A percentile compares a stretch with the other conserved stretches of the same genome.
phyloP scores from a whole-genome alignment of 1,140 invertebrate genomes.

The Steinernema khuongi region DNA sequence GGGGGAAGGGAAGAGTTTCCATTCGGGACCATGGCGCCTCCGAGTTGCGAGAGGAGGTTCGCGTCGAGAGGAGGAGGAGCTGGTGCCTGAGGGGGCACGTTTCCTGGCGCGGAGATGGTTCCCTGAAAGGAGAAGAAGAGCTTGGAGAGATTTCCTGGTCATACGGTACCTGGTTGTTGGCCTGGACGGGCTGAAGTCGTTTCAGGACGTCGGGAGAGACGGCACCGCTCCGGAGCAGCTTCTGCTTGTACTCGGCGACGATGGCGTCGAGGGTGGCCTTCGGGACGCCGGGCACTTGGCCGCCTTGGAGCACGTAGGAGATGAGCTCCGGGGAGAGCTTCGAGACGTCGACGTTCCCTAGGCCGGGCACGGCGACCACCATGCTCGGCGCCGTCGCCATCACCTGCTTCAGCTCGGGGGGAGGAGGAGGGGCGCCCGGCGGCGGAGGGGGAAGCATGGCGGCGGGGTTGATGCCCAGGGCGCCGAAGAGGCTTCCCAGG shows the following conservation, averaged over 20 bases:
- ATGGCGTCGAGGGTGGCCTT: slow-evolving; percentile 49
- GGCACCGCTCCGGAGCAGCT: slow-evolving; percentile 22
- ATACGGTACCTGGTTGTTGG: too few relatives aligned
- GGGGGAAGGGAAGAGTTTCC: not conserved
- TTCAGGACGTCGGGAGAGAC: not conserved
- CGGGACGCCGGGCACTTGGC: slow-evolving; percentile 53
- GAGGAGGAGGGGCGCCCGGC: not conserved
- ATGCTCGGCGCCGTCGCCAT: slow-evolving; percentile 49
- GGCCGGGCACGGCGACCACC: slow-evolving; percentile 54
- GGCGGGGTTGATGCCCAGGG: slow-evolving; percentile 2
- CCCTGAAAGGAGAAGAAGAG: slow-evolving; percentile 22
- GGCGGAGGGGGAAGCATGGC: not conserved
- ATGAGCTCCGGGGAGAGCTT: slow-evolving; percentile 43
- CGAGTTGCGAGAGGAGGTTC: slow-evolving; percentile 10
- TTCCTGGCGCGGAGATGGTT: slow-evolving; percentile 14
- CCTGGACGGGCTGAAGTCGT: slow-evolving; percentile 19
- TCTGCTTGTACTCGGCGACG: slow-evolving; percentile 51
- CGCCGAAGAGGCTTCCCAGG: not conserved
- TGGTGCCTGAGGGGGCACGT: slow-evolving; percentile 7
- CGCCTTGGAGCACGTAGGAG: slow-evolving; percentile 53
- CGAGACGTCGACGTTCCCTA: slow-evolving; percentile 50
- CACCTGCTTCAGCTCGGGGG: slow-evolving; percentile 43
- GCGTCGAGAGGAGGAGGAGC: not conserved
- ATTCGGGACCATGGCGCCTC: not conserved
- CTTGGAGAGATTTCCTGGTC: too few relatives aligned